Evolutionary conservation across 2,797 vertebrate species (phyloP).

Genomic region (Gallirallus australis): DNA sequence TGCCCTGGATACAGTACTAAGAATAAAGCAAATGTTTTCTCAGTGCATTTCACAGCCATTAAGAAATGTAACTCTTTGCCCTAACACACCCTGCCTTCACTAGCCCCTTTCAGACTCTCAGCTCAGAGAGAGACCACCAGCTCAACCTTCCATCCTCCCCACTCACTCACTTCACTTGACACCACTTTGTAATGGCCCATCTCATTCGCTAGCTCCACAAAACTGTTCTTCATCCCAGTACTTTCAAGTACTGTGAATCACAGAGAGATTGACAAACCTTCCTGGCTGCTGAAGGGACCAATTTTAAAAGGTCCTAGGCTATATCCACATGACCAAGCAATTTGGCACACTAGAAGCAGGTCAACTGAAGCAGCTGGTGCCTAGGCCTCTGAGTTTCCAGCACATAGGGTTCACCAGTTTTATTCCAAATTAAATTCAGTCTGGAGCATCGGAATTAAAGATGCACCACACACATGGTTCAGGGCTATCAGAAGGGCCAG

Average conservation of each 20-base stretch:
- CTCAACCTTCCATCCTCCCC: neutral
- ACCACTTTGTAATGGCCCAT: neutral
- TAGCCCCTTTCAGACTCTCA: neutral
- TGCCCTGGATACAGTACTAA: neutral
- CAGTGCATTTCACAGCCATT: neutral
- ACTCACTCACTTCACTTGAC: neutral
- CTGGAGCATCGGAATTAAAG: neutral
- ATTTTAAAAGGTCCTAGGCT: neutral
- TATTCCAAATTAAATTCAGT: neutral
- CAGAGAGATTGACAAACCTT: neutral
- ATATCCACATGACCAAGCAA: neutral
- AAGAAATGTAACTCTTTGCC: neutral
- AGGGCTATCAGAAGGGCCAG: fast-evolving
- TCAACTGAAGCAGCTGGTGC: neutral
- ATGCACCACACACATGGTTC: neutral
- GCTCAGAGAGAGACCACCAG: neutral
- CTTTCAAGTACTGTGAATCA: neutral
- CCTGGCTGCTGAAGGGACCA: neutral
- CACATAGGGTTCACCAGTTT: neutral
- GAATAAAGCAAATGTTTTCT: neutral
- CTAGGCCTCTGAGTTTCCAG: neutral
- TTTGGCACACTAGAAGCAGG: neutral
- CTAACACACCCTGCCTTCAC: neutral
- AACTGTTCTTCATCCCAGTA: neutral
- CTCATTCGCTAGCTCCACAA: neutral